A percentile compares a stretch with the other conserved stretches of the same genome.
phyloP scores from a whole-genome alignment of 2,797 vertebrate species.

The Apodemus agrarius region DNA sequence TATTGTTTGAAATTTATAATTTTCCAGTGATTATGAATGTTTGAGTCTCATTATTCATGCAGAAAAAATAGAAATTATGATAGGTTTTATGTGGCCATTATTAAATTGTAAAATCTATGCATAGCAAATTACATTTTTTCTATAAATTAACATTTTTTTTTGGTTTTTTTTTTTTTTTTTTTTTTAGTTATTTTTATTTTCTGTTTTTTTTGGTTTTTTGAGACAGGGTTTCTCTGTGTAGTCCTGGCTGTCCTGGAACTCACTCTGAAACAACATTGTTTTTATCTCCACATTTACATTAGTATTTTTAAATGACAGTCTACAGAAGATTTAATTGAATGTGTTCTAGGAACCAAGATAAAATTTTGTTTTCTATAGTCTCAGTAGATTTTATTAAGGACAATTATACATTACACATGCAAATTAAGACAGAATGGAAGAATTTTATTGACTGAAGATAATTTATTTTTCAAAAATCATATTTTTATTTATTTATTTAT shows the following conservation, averaged over 20 bases:
- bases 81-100: not conserved
- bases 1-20: not conserved
- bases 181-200: too few relatives aligned
- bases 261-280: not conserved
- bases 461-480: not conserved
- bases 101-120: not conserved
- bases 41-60: not conserved
- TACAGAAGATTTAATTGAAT: not conserved
- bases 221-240: too few relatives aligned
- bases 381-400: not conserved
- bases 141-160: too few relatives aligned
- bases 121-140: not conserved
- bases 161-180: too few relatives aligned
- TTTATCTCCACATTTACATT: constrained; percentile 7
- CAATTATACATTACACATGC: not conserved
- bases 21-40: not conserved
- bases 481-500: not conserved
- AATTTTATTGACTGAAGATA: not conserved
- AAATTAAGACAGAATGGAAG: constrained; percentile 4
- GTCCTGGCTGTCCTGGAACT: too few relatives aligned
- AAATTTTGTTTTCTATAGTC: not conserved
- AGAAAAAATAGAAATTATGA: not conserved
- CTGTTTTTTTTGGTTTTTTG: too few relatives aligned
- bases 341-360: not conserved
- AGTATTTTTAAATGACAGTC: constrained; percentile 14